Evolutionary conservation across 2,888 invertebrate genomes (phyloP).

Genomic region (Drosophila leonis): DNA sequence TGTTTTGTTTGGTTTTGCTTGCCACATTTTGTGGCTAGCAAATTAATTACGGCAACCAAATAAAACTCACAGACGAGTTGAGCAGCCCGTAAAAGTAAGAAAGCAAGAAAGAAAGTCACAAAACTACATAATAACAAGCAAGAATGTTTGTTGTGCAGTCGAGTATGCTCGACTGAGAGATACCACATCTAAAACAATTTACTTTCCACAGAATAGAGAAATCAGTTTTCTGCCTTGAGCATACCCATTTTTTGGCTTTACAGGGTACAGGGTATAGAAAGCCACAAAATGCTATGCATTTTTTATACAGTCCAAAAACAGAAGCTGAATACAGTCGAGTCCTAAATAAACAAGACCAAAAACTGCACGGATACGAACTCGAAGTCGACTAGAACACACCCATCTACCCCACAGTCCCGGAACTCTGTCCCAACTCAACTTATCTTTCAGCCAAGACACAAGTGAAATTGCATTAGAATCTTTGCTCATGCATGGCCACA

Average conservation of each 20-base stretch:
- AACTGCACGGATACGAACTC: conserved; percentile 48
- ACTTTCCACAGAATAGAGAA: neutral
- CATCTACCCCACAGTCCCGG: neutral
- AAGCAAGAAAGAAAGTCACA: conserved; percentile 51
- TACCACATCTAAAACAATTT: neutral
- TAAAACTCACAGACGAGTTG: conserved; percentile 32
- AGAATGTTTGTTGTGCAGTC: neutral
- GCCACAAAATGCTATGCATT: conserved; percentile 45
- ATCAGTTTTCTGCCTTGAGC: neutral
- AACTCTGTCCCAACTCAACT: conserved; percentile 23
- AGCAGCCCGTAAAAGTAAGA: conserved; percentile 42
- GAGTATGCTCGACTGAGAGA: conserved; percentile 1
- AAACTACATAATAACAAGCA: conserved; percentile 37
- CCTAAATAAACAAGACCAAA: conserved; percentile 76
- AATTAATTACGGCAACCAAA: conserved; percentile 63
- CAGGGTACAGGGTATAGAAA: conserved; percentile 30
- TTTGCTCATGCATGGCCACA: conserved; percentile 72
- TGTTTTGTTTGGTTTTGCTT: conserved; percentile 25
- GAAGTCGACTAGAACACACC: conserved; percentile 24
- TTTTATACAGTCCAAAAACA: conserved; percentile 53
- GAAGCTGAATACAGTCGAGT: conserved; percentile 49
- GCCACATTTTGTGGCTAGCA: conserved; percentile 50
- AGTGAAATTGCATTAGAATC: conserved; percentile 76
- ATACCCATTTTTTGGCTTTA: neutral
- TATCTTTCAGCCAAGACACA: conserved; percentile 32